Conservation (phyloP, 92 coral and sea anemone species). For the Heliopora coerulea region DNA sequence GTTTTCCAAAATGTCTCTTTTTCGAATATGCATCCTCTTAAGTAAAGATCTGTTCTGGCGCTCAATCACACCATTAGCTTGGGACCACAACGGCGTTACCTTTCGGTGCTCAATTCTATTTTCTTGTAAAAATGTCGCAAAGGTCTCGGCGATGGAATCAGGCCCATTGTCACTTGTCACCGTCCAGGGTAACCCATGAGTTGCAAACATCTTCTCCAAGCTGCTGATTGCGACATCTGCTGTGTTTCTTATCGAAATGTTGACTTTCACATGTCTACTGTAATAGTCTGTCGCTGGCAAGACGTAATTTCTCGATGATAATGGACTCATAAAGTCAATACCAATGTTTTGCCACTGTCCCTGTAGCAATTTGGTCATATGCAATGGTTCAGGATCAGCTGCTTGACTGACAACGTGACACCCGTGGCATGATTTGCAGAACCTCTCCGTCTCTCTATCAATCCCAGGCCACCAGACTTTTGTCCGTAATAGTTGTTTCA, state of each 20-base stretch:
- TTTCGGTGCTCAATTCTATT: conserved; percentile 30
- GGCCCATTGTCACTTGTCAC: conserved; percentile 46
- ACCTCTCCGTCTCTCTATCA: conserved; percentile 53
- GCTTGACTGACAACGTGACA: conserved; percentile 47
- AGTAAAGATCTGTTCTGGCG: conserved; percentile 53
- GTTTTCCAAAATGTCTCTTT: no score
- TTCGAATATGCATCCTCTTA: no score
- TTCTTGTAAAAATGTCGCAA: conserved; percentile 19
- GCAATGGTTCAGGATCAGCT: conserved; percentile 44
- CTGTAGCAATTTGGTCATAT: conserved; percentile 27
- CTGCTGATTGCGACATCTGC: conserved; percentile 44
- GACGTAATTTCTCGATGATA: conserved; percentile 21
- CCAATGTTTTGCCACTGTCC: conserved; percentile 50
- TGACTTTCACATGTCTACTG: conserved; percentile 22
- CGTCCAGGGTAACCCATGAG: conserved; percentile 42
- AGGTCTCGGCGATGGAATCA: conserved; percentile 4
- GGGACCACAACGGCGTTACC: conserved; percentile 32
- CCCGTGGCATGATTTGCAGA: conserved; percentile 49
- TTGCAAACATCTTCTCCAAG: conserved; percentile 47
- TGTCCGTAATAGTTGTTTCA: conserved; percentile 40
- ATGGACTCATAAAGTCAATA: conserved; percentile 37
- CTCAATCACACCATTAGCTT: conserved; percentile 35
- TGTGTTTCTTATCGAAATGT: conserved; percentile 34
- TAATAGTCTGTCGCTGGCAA: not conserved
- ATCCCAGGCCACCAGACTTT: no score